A percentile compares a stretch with the other conserved stretches of the same genome.
phyloP scores from a whole-genome alignment of 1,140 invertebrate genomes.

The Saccostrea cuccullata region DNA sequence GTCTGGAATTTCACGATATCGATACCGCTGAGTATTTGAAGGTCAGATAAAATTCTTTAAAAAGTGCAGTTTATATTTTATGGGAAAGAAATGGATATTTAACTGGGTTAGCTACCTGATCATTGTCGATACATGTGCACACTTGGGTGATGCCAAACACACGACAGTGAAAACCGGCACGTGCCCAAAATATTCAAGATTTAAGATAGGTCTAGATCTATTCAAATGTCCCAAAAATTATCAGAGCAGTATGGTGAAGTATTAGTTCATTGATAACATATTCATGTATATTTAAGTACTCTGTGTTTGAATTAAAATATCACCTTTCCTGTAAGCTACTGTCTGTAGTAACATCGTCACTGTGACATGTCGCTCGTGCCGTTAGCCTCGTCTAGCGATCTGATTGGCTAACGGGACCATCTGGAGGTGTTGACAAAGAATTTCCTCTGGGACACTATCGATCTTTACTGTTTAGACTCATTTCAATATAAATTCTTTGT shows the following conservation, averaged over 20 bases:
- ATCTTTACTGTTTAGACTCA: not conserved
- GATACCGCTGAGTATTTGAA: not conserved
- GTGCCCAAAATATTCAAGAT: not conserved
- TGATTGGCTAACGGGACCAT: constrained; percentile 52
- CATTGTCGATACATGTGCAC: not conserved
- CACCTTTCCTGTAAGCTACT: not conserved
- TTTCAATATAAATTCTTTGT: constrained; percentile 36
- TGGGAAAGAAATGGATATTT: not conserved
- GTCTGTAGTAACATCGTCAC: constrained; percentile 11
- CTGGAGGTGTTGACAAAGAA: constrained; percentile 54
- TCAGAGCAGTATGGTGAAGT: not conserved
- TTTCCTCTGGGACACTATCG: constrained; percentile 32
- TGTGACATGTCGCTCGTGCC: constrained; percentile 47
- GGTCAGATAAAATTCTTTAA: not conserved
- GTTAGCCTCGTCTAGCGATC: constrained; percentile 15
- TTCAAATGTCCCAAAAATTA: too few relatives aligned
- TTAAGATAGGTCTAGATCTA: too few relatives aligned
- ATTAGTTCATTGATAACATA: not conserved
- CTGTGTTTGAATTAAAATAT: not conserved
- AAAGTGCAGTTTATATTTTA: not conserved
- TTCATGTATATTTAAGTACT: not conserved
- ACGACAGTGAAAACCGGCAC: constrained; percentile 13
- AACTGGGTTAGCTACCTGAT: not conserved
- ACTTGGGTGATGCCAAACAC: not conserved
- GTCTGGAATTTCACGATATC: constrained; percentile 5